Evolutionary conservation across 1,140 invertebrate species (phyloP), one percentile per base, ranked within the genome.

Genomic region (Euborellia annulipes): DNA sequence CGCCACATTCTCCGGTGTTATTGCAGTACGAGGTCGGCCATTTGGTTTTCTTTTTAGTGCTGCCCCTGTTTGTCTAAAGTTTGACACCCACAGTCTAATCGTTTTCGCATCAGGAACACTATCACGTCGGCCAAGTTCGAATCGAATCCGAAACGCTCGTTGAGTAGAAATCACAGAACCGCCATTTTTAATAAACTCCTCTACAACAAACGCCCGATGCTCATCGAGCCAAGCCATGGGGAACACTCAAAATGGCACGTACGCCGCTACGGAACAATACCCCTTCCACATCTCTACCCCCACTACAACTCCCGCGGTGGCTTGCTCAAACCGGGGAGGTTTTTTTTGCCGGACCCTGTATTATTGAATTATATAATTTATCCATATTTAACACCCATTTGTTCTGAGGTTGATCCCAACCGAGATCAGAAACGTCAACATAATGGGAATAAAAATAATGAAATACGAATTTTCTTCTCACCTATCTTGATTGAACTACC

Each of bases 61-160:
- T 38, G 48, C 50, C 36, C 43, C 32, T 50, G 48, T 50, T 46
- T 21, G 39, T 36, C 50, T 48, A 47, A 52, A 52, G 38, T 50
- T 52, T 41, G 30, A 44, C 19, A 46, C 41, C 48, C 43, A 47
- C 37, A 36, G 27, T 8, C 39, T 11, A 36, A 41, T 50, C 21
- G 18, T 45, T 49, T 50, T 52, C 32, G 39, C 38, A 47, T 43
- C 45, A 14, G 44, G 21, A 47, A 45, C 45, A 22, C 48, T 41
- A 46, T 52, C 40, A 44, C 19, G 39, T 36, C 39, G 48, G 36
- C 45, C 42, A 39, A 47, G 48, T 36, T 23, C 43, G 30, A 39
- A 43, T 27, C 20, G 30, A 43, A 43, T 22, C 36, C 13, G 13
- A 43, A 50, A 50, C 42, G 44, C 22, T n/a, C 44, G 20, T 27